Percentiles rank a stretch among this genome's conserved stretches.
These are phyloP conservation scores for Todiramphus chloris DNA, from an alignment of 2,113 vertebrate species.

Conservation along the genomic window DNA sequence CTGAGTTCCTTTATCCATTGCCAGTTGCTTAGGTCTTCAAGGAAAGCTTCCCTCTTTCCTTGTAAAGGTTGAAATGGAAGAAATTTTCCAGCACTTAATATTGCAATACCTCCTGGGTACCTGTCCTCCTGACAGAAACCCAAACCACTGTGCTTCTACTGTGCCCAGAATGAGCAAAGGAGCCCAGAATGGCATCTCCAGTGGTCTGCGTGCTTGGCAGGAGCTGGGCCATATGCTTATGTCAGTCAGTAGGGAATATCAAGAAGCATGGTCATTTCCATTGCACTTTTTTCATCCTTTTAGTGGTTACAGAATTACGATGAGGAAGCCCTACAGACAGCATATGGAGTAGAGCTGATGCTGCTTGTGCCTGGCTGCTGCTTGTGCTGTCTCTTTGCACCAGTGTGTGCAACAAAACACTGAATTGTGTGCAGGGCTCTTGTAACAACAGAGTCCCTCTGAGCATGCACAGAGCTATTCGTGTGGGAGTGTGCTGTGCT, in stretches of 20 bases:
- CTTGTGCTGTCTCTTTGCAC: accelerated
- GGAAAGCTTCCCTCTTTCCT: neutral
- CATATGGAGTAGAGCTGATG: neutral
- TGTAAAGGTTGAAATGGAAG: neutral
- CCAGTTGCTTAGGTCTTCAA: neutral
- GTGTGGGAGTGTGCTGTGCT: neutral
- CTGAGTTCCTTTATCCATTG: neutral
- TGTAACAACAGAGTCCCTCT: neutral
- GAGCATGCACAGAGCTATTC: neutral
- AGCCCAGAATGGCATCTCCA: neutral
- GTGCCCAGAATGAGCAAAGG: neutral
- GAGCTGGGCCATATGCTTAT: neutral
- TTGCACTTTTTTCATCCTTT: neutral
- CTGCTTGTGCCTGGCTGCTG: neutral
- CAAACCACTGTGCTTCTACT: accelerated
- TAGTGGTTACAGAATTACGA: neutral
- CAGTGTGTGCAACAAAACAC: neutral
- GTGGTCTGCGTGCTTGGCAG: accelerated
- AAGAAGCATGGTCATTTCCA: neutral
- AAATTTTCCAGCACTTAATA: neutral
- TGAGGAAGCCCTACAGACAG: neutral
- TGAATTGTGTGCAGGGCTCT: neutral
- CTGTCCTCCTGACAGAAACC: neutral
- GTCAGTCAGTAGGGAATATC: neutral
- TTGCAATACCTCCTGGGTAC: neutral